Conservation (phyloP, 2,888 invertebrate species). For the Eristalinus sepulchralis region DNA sequence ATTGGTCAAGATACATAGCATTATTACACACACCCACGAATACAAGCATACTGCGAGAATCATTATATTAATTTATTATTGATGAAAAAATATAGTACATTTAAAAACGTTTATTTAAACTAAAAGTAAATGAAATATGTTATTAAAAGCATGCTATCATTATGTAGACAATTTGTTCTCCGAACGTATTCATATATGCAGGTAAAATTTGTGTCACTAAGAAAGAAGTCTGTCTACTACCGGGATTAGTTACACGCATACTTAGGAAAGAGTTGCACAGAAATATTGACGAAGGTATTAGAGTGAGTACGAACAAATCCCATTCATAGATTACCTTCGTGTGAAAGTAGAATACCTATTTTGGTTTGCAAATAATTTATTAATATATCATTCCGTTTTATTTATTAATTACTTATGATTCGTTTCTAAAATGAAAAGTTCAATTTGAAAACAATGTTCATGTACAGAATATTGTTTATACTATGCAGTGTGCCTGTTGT, state of each 20-base stretch:
- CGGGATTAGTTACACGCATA: not conserved
- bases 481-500: slow-evolving; percentile 5
- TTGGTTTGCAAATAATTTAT: not conserved
- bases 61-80: too few species aligned
- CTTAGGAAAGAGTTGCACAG: not conserved
- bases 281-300: not conserved
- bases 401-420: not conserved
- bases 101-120: too few species aligned
- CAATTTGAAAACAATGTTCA: slow-evolving; percentile 4
- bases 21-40: too few species aligned
- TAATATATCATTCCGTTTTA: not conserved
- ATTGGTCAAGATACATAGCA: too few species aligned
- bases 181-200: too few species aligned
- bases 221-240: not conserved
- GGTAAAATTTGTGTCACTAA: not conserved
- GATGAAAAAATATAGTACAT: too few species aligned
- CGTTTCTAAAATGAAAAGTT: not conserved
- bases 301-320: not conserved
- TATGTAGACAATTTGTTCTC: too few species aligned
- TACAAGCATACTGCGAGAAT: too few species aligned
- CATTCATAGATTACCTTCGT: not conserved
- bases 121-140: too few species aligned
- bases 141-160: too few species aligned
- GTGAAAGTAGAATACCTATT: not conserved
- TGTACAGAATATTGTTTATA: not conserved